Base-by-base conservation (phyloP, 1,140 invertebrate genomes). In the Drosophila hydei region DNA sequence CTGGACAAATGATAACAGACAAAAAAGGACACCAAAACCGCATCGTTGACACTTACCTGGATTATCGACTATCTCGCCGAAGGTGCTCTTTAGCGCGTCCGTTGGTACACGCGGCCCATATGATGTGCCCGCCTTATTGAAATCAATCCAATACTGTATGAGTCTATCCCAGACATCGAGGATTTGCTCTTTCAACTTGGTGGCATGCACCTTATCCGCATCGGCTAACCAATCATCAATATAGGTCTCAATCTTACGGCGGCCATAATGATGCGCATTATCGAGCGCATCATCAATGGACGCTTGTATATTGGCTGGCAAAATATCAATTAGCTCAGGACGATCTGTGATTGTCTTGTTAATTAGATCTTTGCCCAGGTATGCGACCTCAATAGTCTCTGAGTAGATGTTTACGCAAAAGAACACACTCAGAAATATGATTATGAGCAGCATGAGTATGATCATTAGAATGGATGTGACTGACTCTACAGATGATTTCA, bases 91-190 rank as follows among this genome's bases (percentile, higher is more conserved):
- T 64, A 95, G 93, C n/a, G 95, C 95, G 47, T 94, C 93, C 25
- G 94, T 92, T 56, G 94, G 94, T 4, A 95, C 94, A 75, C 95
- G 93, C 1, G 96, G 96, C 0, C 96, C 96, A 43, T 94, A 92
- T 1, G 92, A 74, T 0, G 67, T 70, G 70, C 92, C 91, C 12
- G 93, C 92, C 69, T 92, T 92, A 48, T 92, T 89, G 2, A 94
- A 94, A 90, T 95, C 95, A 91, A 97, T 95, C 97, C 97, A 98
- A 50, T 97, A 95, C 90, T 97, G 96, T 91, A 99, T 99, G 1
- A 98, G 93, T 72, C 96, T 94, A 89, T 99, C 98, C 96, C 97
- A 98, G 11, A 98, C 93, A 92, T 98, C 96, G 25, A 99, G 93
- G 2, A 98, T 95, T 93, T 99, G 97, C 74, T 95, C 95, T 90